These are phyloP conservation scores for Parauchenoglanis ngamensis DNA, from an alignment of 2,797 vertebrate species.

Conservation along the genomic window DNA sequence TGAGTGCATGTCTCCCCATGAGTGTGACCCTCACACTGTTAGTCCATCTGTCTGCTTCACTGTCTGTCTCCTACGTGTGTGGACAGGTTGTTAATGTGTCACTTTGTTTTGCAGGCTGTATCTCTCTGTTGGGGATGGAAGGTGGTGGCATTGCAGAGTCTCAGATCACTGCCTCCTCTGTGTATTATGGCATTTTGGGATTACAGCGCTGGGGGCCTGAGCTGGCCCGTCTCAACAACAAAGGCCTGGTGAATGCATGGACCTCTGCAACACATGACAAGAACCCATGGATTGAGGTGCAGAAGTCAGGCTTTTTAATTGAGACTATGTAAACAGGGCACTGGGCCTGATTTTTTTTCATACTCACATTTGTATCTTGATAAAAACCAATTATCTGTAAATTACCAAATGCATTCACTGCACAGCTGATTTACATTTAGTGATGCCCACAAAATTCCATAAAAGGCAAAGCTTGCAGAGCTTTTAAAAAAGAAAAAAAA, in stretches of 20 bases:
- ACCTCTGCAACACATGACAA: slow-evolving; percentile 87
- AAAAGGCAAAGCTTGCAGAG: neutral
- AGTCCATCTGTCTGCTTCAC: slow-evolving; percentile 38
- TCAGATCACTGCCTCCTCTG: slow-evolving; percentile 88
- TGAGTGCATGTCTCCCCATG: slow-evolving; percentile 35
- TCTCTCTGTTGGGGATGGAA: slow-evolving; percentile 87
- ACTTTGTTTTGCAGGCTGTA: slow-evolving; percentile 76
- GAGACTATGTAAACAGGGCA: neutral
- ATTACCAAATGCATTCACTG: neutral
- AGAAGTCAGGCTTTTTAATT: slow-evolving; percentile 12
- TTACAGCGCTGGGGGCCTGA: slow-evolving; percentile 93
- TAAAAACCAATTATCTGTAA: neutral
- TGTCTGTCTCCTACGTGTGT: slow-evolving; percentile 16
- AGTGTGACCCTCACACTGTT: slow-evolving; percentile 46
- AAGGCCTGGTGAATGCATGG: slow-evolving; percentile 95
- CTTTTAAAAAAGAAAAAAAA: neutral
- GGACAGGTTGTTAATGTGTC: slow-evolving; percentile 37
- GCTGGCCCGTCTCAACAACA: slow-evolving; percentile 87
- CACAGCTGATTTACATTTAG: neutral
- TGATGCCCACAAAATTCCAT: neutral
- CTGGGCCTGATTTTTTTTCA: neutral
- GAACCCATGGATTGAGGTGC: slow-evolving; percentile 93
- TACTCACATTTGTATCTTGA: neutral
- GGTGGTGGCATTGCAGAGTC: slow-evolving; percentile 83
- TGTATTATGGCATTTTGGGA: slow-evolving; percentile 84